These are phyloP conservation scores for Sminthurinus signatus DNA, from an alignment of 1,140 invertebrate species.

Conservation along the genomic window DNA sequence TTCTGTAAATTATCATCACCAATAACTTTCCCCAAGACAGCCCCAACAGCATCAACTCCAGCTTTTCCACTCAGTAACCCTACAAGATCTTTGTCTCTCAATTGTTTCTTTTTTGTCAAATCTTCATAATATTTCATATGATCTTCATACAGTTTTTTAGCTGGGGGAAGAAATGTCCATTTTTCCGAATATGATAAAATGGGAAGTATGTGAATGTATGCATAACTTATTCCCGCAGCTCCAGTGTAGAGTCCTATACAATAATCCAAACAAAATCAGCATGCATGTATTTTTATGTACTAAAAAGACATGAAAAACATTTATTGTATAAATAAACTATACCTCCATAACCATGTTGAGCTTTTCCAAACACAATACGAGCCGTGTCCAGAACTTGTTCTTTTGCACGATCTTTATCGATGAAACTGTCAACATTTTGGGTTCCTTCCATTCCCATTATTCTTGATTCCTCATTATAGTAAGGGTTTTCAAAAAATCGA, in stretches of 20 bases:
- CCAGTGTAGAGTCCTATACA: conserved; percentile 52
- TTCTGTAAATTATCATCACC: conserved; percentile 12
- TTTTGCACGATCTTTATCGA: conserved; percentile 39
- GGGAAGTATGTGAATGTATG: conserved; percentile 47
- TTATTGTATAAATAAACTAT: not conserved
- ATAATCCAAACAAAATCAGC: too few relatives aligned
- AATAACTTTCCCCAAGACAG: conserved; percentile 40
- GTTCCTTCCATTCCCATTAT: conserved; percentile 26
- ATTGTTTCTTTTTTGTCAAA: not conserved
- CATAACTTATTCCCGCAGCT: conserved; percentile 49
- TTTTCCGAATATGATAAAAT: conserved; percentile 30
- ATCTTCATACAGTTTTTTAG: conserved; percentile 1
- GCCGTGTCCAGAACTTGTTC: not conserved
- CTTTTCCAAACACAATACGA: not conserved
- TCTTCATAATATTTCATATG: conserved; percentile 2
- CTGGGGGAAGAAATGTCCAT: conserved; percentile 11
- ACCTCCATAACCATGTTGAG: conserved; percentile 46
- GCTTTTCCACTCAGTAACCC: conserved; percentile 49
- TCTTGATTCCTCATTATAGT: conserved; percentile 43
- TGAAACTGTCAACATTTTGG: conserved; percentile 15
- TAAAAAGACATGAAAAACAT: conserved; percentile 29
- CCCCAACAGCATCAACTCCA: conserved; percentile 47
- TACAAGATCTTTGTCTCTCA: conserved; percentile 23
- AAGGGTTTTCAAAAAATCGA: conserved; percentile 45
- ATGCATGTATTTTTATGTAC: too few relatives aligned